phyloP scores from a whole-genome alignment of 2,113 vertebrate species.

The Halichoeres trimaculatus region DNA sequence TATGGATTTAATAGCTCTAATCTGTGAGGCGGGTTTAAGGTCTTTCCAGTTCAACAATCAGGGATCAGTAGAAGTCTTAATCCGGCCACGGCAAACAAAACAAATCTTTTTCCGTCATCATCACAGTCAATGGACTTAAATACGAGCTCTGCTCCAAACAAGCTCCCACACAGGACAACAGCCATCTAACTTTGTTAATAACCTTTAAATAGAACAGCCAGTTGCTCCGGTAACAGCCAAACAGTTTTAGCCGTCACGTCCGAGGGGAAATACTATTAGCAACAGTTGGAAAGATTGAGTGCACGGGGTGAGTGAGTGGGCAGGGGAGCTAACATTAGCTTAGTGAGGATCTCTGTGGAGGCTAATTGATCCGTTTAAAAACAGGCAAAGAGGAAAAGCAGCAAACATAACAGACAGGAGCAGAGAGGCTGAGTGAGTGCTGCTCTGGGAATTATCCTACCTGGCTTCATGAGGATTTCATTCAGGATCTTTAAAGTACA shows the following conservation, averaged over 20 bases:
- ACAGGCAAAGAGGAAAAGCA: constrained; percentile 18
- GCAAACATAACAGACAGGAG: constrained; percentile 10
- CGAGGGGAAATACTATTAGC: constrained; percentile 35
- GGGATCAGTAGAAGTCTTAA: constrained; percentile 30
- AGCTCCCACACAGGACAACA: constrained; percentile 42
- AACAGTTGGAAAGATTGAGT: constrained; percentile 52
- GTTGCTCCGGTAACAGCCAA: constrained; percentile 62
- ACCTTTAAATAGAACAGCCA: constrained; percentile 57
- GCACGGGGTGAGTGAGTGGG: constrained; percentile 43
- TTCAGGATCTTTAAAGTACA: constrained; percentile 4
- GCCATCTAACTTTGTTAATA: constrained; percentile 54
- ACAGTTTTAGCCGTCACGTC: constrained; percentile 34
- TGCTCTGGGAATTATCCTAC: constrained; percentile 22
- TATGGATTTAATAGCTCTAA: neutral
- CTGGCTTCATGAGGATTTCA: constrained; percentile 23
- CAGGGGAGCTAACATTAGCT: constrained; percentile 56
- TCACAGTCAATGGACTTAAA: constrained; percentile 2
- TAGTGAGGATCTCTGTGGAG: constrained; percentile 54
- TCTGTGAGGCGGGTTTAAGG: neutral
- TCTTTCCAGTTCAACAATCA: neutral
- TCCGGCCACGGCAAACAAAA: constrained; percentile 28
- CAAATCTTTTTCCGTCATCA: constrained; percentile 31
- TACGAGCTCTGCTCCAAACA: constrained; percentile 9
- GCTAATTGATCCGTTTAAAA: constrained; percentile 69
- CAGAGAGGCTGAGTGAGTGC: constrained; percentile 7